Evolutionary conservation across 2,888 invertebrate genomes (phyloP), one percentile per base, ranked within the genome.

Genomic region (Chymomyza fuscimana): DNA sequence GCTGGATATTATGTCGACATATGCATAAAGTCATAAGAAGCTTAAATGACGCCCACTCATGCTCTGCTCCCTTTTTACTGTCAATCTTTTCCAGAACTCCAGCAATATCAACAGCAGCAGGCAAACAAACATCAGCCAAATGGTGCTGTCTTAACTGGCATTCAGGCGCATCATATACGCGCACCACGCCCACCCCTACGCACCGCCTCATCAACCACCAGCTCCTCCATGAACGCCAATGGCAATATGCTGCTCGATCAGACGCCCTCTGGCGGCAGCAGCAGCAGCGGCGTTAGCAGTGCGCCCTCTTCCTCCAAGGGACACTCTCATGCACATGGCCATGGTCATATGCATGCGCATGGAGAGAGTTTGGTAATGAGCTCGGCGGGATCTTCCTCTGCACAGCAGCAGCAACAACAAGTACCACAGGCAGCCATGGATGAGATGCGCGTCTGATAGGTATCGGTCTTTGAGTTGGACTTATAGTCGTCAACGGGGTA

Each of bases 381-480:
- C 40, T 51, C 69, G 56, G 12, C 65, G 36, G 64, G 78, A 22
- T 69, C 61, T 25, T 70, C 92, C 92, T 61, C 93, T 92, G 69
- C 93, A 92, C 72, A 79, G 87, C 86, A 90, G 91, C 77, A 90
- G 91, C 74, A 83, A 73, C 63, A 94, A 92, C 86, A 92, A 92
- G 94, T 96, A 91, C 96, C 96, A 64, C 95, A 96, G 91, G 96
- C 96, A 80, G 96, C 96, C 74, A 96, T 96, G 92, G 96, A 96
- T 91, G 97, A 97, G 93, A 97, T 97, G 96, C 93, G 96, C 92
- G 97, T 97, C 95, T 97, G 96, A 97, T 96, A 91, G 91, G 91
- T 90, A 81, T 89, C 91, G 90, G 90, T 90, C 87, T 92, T 91
- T 90, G 91, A 92, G 89, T 88, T 91, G 87, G 91, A 91, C 80